Evolutionary conservation across 2,113 vertebrate genomes (phyloP), one percentile per base, ranked within the genome.

Genomic region (Eira barbara): DNA sequence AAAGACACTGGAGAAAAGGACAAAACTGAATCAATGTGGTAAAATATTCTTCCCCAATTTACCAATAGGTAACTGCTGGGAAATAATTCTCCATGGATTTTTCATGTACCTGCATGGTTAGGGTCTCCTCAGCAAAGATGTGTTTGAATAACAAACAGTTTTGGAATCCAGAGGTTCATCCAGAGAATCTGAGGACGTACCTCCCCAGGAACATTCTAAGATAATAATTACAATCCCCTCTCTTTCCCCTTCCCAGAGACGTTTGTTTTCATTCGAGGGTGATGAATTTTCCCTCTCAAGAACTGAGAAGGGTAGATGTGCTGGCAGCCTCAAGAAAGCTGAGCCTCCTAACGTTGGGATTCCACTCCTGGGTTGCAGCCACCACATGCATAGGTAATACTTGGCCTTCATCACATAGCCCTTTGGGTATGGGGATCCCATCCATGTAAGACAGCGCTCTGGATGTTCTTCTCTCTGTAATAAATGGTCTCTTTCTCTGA

Each of bases 331-430:
- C 15, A n/a, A 2, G 11, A n/a, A 80, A 82, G 34, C 4, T 39
- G 25, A 63, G 8, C 63, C 61, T 63, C 18, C 73, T 36, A 11
- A 49, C 7, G 23, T 71, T 27, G 63, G 13, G 1, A 2, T 8
- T 36, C 0, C 6, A 21, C 8, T n/a, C 4, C 59, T 34, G 21
- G n/a, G 20, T 65, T 65, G 5, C 34, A 9, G 8, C 3, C 47
- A n/a, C 6, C 2, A 6, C 3, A 25, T 10, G 11, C 6, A 34
- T 5, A 31, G 4, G 31, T 63, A 4, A 55, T 2, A 14, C 17
- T 25, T 0, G 1, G 9, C 6, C 67, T 74, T 86, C 29, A 78
- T 31, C 6, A 39, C 9, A 18, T 5, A 39, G 25, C 8, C 27
- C 49, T 78, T 11, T 76, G 73, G 49, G 23, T 47, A 4, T 45